A percentile compares a stretch with the other conserved stretches of the same genome.
phyloP scores from a whole-genome alignment of 2,113 vertebrate genomes.

The Myocastor coypus region DNA sequence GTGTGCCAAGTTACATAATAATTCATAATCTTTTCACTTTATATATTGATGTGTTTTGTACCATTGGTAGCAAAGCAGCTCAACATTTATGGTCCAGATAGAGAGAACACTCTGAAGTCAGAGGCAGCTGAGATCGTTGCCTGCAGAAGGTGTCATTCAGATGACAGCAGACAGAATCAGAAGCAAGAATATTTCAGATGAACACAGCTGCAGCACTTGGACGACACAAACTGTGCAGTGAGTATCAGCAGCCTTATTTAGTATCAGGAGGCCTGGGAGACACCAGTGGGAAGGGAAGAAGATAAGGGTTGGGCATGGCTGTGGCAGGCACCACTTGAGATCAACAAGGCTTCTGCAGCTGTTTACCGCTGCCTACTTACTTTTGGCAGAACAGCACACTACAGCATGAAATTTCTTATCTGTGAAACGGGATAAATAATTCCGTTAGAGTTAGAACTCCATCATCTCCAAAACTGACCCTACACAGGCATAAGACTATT shows the following conservation, averaged over 20 bases:
- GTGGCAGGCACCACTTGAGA: not conserved
- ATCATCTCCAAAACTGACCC: not conserved
- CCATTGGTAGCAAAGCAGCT: not conserved
- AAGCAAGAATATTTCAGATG: not conserved
- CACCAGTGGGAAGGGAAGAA: not conserved
- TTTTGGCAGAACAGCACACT: not conserved
- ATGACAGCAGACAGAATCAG: not conserved
- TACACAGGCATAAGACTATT: accelerated
- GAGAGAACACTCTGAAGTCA: not conserved
- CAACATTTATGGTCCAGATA: not conserved
- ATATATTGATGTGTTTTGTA: not conserved
- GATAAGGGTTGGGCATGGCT: not conserved
- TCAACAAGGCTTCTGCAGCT: not conserved
- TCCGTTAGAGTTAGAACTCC: not conserved
- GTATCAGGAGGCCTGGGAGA: not conserved
- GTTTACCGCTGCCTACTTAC: not conserved
- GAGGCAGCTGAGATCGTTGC: too few species aligned
- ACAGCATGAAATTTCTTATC: not conserved
- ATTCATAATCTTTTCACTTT: not conserved
- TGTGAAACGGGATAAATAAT: constrained; percentile 12
- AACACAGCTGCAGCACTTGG: not conserved
- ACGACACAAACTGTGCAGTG: not conserved
- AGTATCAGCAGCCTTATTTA: not conserved
- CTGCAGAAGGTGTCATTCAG: not conserved
- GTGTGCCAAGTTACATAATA: too few species aligned